Base-by-base conservation (phyloP, 2,113 vertebrate genomes). In the Hylia prasina region DNA sequence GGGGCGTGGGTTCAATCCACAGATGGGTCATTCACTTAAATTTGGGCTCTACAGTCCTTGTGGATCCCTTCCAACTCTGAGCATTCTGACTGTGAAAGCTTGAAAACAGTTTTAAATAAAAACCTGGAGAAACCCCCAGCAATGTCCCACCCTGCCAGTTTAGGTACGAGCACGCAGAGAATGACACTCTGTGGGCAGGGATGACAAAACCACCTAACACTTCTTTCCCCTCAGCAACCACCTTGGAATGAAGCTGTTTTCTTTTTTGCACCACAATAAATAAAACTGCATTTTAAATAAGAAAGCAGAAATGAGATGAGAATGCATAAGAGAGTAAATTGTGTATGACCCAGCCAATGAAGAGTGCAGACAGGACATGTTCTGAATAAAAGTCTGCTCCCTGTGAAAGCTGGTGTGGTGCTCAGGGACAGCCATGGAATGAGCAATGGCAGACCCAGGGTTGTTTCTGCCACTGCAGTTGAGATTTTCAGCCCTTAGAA, bases 281-380 rank as follows among this genome's bases (percentile, higher is more conserved):
- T 94, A 89, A 87, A 65, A 56, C 63, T 57, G 68, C 71, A 71
- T 91, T 96, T 96, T 93, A 93, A 96, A 94, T 94, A 94, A 94
- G 87, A 82, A 85, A 79, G 78, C 78, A 91, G 57, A 91, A 91
- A 89, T 95, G 95, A 91, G 89, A 90, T 80, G 72, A 86, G 83
- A 89, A 95, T 63, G 90, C 47, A 39, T 93, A 95, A 95, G 92
- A 81, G 80, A 56, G 48, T 65, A 80, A 90, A 94, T 45, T 78
- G 87, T 80, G 44, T 85, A 44, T 93, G 86, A 89, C 56, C 73
- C 79, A 81, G 60, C n/a, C 71, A 71, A 45, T 54, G 76, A 90
- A 18, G 14, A 87, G 16, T 48, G 65, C 91, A 87, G 80, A 77
- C 42, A 88, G 82, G 63, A 73, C 65, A 88, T 64, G 87, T 37